phyloP scores from a whole-genome alignment of 2,888 invertebrate genomes.

The Scaptodrosophila latifasciaeformis region DNA sequence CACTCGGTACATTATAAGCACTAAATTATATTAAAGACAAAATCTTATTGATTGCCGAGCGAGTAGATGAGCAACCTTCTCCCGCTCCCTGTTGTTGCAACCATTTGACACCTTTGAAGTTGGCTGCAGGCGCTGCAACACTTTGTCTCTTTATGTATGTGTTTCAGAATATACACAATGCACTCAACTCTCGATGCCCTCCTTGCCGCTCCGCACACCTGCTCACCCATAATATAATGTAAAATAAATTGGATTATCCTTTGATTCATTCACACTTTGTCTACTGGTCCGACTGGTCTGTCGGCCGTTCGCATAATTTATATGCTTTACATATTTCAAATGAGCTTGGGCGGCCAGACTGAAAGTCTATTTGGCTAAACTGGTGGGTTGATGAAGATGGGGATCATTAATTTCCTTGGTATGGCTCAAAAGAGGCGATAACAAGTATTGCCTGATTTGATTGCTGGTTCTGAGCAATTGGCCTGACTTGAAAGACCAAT shows the following conservation, averaged over 20 bases:
- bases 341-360: constrained; percentile 30
- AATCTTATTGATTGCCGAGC: constrained; percentile 64
- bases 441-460: constrained; percentile 64
- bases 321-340: constrained; percentile 68
- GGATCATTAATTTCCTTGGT: constrained; percentile 61
- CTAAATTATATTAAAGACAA: constrained; percentile 70
- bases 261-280: constrained; percentile 70
- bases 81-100: constrained; percentile 6
- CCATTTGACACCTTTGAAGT: constrained; percentile 59
- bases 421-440: constrained; percentile 65
- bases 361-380: background rate
- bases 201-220: constrained; percentile 11
- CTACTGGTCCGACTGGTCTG: constrained; percentile 32
- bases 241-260: constrained; percentile 74
- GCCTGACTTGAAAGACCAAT: background rate
- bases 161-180: constrained; percentile 44
- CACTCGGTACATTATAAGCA: constrained; percentile 40
- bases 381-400: constrained; percentile 28
- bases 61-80: constrained; percentile 27
- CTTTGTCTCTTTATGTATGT: constrained; percentile 38
- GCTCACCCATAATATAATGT: constrained; percentile 38
- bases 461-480: constrained; percentile 60
- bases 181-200: constrained; percentile 15
- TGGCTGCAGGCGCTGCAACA: constrained; percentile 26
- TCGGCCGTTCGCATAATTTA: constrained; percentile 58